Base-by-base conservation (phyloP, 2,797 vertebrate genomes). In the Malacoraja senta region DNA sequence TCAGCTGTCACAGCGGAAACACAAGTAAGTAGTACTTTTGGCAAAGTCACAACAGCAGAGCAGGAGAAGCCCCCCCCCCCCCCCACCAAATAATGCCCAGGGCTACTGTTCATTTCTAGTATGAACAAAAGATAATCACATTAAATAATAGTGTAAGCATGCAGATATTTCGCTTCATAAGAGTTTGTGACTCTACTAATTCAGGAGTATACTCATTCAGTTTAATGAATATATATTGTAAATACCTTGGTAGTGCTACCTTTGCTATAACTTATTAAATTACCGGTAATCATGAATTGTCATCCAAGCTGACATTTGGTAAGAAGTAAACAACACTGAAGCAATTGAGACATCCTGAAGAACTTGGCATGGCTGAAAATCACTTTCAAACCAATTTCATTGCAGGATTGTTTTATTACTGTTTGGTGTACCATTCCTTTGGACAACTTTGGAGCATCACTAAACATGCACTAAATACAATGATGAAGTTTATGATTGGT, bases 51-150 rank as follows among this genome's bases (percentile, higher is more conserved):
- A 68, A 65, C 84, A 88, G 32, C n/a, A 35, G 84, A 88, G 29
- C 83, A 63, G 13, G 83, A 88, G 61, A 68, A 68, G 61, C 84
- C 84, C 84, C 84, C 63, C n/a, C n/a, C n/a, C n/a, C n/a, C n/a
- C n/a, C n/a, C n/a, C n/a, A n/a, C 63, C 17, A 8, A 68, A 32
- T 88, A n/a, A 32, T 32, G 84, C 84, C n/a, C 17, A 35, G 61
- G 84, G 13, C 63, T 68, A 65, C 61, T 32, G 32, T 88, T 88
- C n/a, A 65, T 17, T 15, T 65, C 29, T n/a, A 35, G 84, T 1
- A 17, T 88, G n/a, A 65, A 35, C 29, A 88, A 68, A 88, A 88
- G 35, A 32, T 68, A 88, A 88, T 88, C 84, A 88, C 63, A 68
- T 17, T 35, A 88, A 88, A 19, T 65, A 32, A 88, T 19, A n/a